phyloP scores from a whole-genome alignment of 1,140 invertebrate genomes.

The Drosophila repleta region DNA sequence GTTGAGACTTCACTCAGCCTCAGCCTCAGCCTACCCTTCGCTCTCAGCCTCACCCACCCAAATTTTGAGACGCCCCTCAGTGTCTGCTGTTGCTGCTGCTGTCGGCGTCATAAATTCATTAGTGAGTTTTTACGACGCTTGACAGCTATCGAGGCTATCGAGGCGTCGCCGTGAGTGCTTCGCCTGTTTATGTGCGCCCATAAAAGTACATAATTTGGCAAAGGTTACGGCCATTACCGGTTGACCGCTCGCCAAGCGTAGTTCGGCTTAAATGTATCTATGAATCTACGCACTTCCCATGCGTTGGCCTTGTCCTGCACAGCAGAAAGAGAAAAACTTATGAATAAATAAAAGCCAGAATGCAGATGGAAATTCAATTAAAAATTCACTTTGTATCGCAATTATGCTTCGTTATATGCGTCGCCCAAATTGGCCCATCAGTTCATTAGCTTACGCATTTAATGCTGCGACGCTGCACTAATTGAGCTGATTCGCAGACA shows the following conservation, averaged over 20 bases:
- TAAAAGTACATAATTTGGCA: slow-evolving; percentile 23
- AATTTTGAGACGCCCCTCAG: slow-evolving; percentile 23
- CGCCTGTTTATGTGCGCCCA: slow-evolving; percentile 20
- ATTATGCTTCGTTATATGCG: slow-evolving; percentile 6
- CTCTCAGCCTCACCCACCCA: too few relatives aligned
- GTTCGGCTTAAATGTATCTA: not conserved
- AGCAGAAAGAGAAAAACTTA: not conserved
- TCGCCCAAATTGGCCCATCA: slow-evolving; percentile 11
- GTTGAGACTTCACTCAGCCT: not conserved
- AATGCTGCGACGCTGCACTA: slow-evolving; percentile 7
- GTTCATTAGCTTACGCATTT: slow-evolving; percentile 28
- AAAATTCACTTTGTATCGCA: slow-evolving; percentile 19
- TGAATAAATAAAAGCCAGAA: not conserved
- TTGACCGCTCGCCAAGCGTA: slow-evolving; percentile 11
- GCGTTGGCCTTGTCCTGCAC: too few relatives aligned
- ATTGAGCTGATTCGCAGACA: slow-evolving; percentile 31
- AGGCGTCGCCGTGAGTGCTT: not conserved
- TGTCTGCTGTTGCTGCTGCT: slow-evolving; percentile 34
- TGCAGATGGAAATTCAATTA: slow-evolving; percentile 1
- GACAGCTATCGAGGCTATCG: slow-evolving; percentile 7
- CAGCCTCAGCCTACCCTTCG: too few relatives aligned
- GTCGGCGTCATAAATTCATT: slow-evolving; percentile 53
- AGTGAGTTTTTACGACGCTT: slow-evolving; percentile 33
- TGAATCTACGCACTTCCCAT: not conserved
- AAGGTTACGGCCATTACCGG: not conserved